Percentiles rank a stretch among this genome's conserved stretches.
These are phyloP conservation scores for Muntiacus muntjak DNA, from an alignment of 2,113 vertebrate species.

Conservation along the genomic window DNA sequence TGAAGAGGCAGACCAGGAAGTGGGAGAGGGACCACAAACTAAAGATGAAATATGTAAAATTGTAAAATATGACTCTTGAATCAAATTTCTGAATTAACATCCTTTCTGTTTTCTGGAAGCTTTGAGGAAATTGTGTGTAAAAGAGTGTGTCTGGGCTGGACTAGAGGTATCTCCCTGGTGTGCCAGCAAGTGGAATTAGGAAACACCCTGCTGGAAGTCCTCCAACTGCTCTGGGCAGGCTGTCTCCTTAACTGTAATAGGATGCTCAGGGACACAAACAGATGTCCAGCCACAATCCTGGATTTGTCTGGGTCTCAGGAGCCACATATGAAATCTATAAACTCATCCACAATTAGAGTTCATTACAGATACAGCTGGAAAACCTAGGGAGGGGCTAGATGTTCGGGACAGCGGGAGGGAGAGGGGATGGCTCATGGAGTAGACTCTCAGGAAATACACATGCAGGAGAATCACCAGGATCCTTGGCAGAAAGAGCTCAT, in stretches of 20 bases:
- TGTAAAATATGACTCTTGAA: background rate
- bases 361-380: background rate
- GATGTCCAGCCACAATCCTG: conserved; percentile 2
- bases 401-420: background rate
- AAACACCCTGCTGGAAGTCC: conserved; percentile 17
- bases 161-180: background rate
- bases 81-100: conserved; percentile 2
- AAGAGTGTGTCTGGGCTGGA: background rate
- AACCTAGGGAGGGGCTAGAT: background rate
- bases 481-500: background rate
- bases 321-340: conserved; percentile 16
- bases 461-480: background rate
- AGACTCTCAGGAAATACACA: background rate
- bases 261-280: conserved; percentile 1
- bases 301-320: conserved; percentile 45
- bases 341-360: background rate
- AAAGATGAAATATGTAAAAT: background rate
- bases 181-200: background rate
- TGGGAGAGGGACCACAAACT: background rate
- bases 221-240: background rate
- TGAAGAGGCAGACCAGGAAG: background rate
- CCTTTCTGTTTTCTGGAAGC: background rate
- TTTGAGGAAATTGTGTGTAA: background rate
- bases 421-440: background rate
- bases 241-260: background rate